Percentiles rank a stretch among this genome's conserved stretches.
These are phyloP conservation scores for Enteromius anoplus DNA, from an alignment of 2,797 vertebrate species.

Conservation along the genomic window DNA sequence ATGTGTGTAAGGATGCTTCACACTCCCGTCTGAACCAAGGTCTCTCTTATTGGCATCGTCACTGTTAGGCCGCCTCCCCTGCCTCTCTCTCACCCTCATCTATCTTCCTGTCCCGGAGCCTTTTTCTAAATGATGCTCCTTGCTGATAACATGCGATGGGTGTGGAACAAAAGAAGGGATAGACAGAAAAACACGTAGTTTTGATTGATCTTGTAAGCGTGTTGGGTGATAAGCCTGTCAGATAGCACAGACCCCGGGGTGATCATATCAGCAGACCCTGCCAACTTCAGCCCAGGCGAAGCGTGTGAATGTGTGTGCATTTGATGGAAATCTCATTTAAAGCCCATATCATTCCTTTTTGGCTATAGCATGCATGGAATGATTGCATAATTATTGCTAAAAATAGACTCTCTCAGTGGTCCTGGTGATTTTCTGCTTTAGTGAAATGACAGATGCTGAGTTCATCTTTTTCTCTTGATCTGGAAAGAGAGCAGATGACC, in stretches of 20 bases:
- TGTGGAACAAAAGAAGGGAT: constrained; percentile 76
- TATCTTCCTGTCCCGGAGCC: constrained; percentile 84
- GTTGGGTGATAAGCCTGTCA: constrained; percentile 56
- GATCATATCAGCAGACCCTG: constrained; percentile 46
- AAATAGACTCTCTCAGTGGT: constrained; percentile 45
- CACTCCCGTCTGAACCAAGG: constrained; percentile 55
- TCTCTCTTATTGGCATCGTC: constrained; percentile 66
- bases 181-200: constrained; percentile 78
- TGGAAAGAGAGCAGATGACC: constrained; percentile 33
- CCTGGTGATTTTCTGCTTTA: neutral
- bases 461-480: constrained; percentile 39
- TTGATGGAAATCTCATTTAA: constrained; percentile 51
- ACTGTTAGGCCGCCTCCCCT: constrained; percentile 77
- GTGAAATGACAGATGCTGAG: constrained; percentile 39
- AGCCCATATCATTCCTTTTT: constrained; percentile 38
- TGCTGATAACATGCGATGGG: constrained; percentile 80
- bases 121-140: constrained; percentile 84
- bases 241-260: constrained; percentile 51
- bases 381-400: constrained; percentile 28
- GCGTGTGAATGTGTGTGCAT: constrained; percentile 7
- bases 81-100: constrained; percentile 83
- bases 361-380: constrained; percentile 25
- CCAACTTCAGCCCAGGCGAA: constrained; percentile 8
- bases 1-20: constrained; percentile 31
- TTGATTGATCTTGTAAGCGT: constrained; percentile 63